These are phyloP conservation scores for Mustela nigripes DNA, from an alignment of 2,113 vertebrate genomes.

Conservation along the genomic window DNA sequence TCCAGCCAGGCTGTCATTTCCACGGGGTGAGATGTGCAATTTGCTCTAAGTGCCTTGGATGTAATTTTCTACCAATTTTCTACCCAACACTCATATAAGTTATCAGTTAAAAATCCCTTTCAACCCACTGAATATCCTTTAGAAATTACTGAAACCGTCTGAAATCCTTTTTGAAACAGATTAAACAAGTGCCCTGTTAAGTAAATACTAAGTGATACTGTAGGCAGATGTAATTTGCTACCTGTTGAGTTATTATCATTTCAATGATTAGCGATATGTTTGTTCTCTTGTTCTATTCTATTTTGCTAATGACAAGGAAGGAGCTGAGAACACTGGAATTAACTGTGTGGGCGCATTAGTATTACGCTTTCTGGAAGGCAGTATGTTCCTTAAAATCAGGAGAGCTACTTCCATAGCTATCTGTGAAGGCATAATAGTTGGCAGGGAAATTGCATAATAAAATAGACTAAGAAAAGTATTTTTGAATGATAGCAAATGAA, in stretches of 20 bases:
- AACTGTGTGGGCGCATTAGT: background rate
- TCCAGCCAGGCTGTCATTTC: background rate
- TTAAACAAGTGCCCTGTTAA: background rate
- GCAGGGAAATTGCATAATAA: background rate
- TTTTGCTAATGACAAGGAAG: background rate
- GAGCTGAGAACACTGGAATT: background rate
- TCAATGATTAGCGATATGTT: background rate
- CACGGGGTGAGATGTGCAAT: background rate
- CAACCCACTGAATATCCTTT: background rate
- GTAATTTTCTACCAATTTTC: slow-evolving; percentile 20
- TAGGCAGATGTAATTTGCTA: background rate
- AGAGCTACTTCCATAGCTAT: background rate
- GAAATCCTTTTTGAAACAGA: slow-evolving; percentile 14
- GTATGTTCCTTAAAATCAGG: background rate
- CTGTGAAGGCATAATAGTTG: background rate
- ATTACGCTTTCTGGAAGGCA: background rate
- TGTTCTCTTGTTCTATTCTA: background rate
- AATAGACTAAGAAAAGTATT: background rate
- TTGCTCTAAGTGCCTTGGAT: background rate
- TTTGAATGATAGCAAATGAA: background rate
- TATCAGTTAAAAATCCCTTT: background rate
- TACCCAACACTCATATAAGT: background rate
- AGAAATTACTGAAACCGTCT: background rate
- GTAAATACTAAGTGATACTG: background rate
- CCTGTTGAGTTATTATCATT: background rate